Conservation (phyloP, 1,140 invertebrate genomes). For the Daktulosphaira vitifoliae region DNA sequence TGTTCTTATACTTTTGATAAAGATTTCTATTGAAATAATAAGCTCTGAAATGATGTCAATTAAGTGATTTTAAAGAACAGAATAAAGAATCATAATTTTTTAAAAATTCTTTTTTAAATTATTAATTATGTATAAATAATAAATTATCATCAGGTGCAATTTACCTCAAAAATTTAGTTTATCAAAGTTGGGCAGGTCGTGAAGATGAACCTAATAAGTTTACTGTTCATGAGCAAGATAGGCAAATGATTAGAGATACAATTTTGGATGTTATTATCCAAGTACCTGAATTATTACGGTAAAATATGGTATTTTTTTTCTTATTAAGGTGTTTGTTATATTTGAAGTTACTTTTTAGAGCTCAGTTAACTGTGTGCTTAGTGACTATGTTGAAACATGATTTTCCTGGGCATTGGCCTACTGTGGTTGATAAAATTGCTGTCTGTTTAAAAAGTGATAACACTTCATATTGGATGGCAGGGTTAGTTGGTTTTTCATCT, state of each 20-base stretch:
- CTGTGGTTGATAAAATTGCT: conserved; percentile 89
- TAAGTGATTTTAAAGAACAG: no score
- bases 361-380: conserved; percentile 85
- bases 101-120: conserved; percentile 33
- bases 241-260: conserved; percentile 80
- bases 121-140: no score
- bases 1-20: no score
- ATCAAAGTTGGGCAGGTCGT: conserved; percentile 78
- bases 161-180: conserved; percentile 93
- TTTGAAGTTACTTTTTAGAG: conserved; percentile 52
- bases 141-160: conserved; percentile 76
- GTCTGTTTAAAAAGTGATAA: conserved; percentile 75
- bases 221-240: conserved; percentile 91
- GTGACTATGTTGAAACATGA: conserved; percentile 90
- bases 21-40: no score
- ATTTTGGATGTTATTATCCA: conserved; percentile 93
- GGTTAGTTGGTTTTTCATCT: conserved; percentile 84
- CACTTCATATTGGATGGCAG: conserved; percentile 79
- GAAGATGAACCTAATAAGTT: conserved; percentile 70
- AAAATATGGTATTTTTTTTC: conserved; percentile 24
- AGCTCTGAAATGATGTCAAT: no score
- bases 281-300: conserved; percentile 80
- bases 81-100: no score
- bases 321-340: conserved; percentile 14
- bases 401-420: conserved; percentile 91